phyloP scores from a whole-genome alignment of 2,113 vertebrate species.

The Osmerus mordax region DNA sequence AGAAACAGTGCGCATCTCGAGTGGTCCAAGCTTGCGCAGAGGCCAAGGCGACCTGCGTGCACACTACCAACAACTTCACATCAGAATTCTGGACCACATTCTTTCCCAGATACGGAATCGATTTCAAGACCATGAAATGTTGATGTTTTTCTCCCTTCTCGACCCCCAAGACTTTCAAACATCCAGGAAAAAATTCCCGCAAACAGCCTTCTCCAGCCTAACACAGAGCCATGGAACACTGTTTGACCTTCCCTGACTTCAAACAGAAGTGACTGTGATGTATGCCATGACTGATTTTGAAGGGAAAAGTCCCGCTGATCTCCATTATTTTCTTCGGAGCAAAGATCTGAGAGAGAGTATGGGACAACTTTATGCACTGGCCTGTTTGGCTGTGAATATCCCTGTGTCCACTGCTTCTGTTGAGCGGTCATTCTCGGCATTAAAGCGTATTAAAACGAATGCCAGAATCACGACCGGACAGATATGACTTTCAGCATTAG shows the following conservation, averaged over 20 bases:
- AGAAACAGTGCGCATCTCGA: not conserved
- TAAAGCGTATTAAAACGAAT: slow-evolving; percentile 18
- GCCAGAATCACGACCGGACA: slow-evolving; percentile 4
- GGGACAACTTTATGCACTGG: not conserved
- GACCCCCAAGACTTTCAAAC: slow-evolving; percentile 17
- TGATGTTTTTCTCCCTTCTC: slow-evolving; percentile 23
- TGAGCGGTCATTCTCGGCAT: slow-evolving; percentile 20
- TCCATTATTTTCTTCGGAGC: slow-evolving; percentile 15
- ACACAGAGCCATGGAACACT: slow-evolving; percentile 22
- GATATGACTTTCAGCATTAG: no score
- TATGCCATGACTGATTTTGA: slow-evolving; percentile 26
- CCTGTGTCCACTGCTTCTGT: not conserved
- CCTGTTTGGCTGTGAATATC: slow-evolving; percentile 13
- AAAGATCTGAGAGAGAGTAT: slow-evolving; percentile 14
- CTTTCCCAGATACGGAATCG: slow-evolving; percentile 21
- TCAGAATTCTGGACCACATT: slow-evolving; percentile 29
- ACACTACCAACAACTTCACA: slow-evolving; percentile 12
- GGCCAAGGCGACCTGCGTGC: not conserved
- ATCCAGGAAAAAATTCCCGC: slow-evolving; percentile 18
- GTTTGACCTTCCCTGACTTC: slow-evolving; percentile 12
- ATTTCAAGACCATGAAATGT: slow-evolving; percentile 28
- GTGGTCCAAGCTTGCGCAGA: slow-evolving; percentile 6
- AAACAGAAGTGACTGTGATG: slow-evolving; percentile 34
- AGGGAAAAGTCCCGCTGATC: slow-evolving; percentile 9
- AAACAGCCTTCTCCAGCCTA: slow-evolving; percentile 17